Percentiles rank a stretch among this genome's conserved stretches.
phyloP scores from a whole-genome alignment of 1,140 invertebrate species.

The Steinernema feltiae region DNA sequence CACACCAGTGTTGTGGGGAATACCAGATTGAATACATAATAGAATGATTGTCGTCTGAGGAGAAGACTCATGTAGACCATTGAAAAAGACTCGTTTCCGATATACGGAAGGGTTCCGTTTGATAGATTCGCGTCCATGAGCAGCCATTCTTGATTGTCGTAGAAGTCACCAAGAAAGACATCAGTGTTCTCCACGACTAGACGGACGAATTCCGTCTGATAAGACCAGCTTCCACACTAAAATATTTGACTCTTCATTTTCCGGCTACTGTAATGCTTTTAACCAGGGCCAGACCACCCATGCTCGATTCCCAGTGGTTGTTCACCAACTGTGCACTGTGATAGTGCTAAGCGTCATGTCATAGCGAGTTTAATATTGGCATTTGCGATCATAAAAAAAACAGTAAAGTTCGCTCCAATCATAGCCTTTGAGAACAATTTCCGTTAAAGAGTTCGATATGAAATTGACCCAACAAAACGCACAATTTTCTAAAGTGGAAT shows the following conservation, averaged over 20 bases:
- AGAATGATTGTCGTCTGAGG: constrained; percentile 51
- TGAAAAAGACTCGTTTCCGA: constrained; percentile 53
- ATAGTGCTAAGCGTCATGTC: no score
- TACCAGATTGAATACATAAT: constrained; percentile 57
- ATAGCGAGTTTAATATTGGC: no score
- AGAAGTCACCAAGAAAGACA: constrained; percentile 55
- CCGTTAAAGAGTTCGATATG: no score
- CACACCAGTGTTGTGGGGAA: constrained; percentile 55
- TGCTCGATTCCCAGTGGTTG: no score
- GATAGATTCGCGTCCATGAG: constrained; percentile 46
- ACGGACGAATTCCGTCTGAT: constrained; percentile 51
- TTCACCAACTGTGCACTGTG: no score
- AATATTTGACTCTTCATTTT: no score
- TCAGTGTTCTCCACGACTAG: constrained; percentile 52
- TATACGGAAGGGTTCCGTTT: constrained; percentile 50
- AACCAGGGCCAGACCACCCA: no score
- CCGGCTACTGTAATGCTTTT: no score
- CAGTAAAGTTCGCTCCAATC: no score
- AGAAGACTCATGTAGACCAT: constrained; percentile 48
- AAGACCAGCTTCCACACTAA: constrained; percentile 55
- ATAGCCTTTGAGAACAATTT: no score
- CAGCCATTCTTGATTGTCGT: constrained; percentile 57
- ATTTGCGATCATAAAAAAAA: no score
- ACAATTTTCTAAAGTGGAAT: not conserved
- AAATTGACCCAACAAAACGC: no score